phyloP scores from a whole-genome alignment of 2,797 vertebrate species.

The Ateles fusciceps region DNA sequence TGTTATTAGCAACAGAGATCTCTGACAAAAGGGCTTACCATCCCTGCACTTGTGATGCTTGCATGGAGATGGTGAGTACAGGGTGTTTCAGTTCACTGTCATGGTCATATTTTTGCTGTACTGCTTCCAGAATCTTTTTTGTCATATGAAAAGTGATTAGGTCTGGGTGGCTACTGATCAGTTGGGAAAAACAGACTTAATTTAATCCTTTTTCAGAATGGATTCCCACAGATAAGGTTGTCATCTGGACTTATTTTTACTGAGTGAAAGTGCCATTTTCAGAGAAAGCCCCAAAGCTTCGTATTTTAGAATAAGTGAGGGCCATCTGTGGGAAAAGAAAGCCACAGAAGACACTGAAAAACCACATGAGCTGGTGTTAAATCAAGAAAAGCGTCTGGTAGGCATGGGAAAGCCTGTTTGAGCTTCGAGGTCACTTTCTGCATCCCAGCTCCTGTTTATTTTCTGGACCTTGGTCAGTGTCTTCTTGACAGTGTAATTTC shows the following conservation, averaged over 20 bases:
- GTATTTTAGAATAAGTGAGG: constrained; percentile 56
- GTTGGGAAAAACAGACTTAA: not conserved
- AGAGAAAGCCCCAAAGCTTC: constrained; percentile 41
- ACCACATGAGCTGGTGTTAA: not conserved
- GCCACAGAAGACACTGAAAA: constrained; percentile 36
- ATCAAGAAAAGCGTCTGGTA: constrained; percentile 12
- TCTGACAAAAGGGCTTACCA: not conserved
- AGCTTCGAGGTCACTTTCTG: not conserved
- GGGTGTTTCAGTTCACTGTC: not conserved
- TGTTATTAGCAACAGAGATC: not conserved
- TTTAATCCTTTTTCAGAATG: constrained; percentile 16
- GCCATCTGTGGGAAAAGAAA: constrained; percentile 22
- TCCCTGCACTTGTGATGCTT: not conserved
- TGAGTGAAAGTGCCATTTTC: constrained; percentile 55
- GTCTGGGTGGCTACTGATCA: not conserved
- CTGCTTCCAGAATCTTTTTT: not conserved
- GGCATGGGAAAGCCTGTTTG: not conserved
- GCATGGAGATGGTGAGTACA: not conserved
- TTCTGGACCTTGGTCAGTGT: constrained; percentile 61
- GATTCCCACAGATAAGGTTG: constrained; percentile 30
- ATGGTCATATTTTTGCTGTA: not conserved
- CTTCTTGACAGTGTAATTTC: constrained; percentile 60
- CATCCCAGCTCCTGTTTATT: constrained; percentile 59
- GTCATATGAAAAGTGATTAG: not conserved
- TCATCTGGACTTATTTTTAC: constrained; percentile 50